These are phyloP conservation scores for Engraulis encrasicolus DNA, from an alignment of 2,113 vertebrate species.

Conservation along the genomic window DNA sequence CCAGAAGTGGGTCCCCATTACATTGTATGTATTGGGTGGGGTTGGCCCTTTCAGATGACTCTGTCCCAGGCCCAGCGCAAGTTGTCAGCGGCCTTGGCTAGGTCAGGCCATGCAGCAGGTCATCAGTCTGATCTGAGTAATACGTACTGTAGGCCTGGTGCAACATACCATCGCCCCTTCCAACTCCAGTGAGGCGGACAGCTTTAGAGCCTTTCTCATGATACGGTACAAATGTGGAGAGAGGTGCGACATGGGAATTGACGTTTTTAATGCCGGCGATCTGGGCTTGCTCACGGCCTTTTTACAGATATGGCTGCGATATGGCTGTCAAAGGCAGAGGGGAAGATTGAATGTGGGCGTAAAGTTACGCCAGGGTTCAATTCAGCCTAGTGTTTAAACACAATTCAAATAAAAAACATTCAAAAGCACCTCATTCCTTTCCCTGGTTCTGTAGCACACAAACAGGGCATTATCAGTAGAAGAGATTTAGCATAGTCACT, in stretches of 20 bases:
- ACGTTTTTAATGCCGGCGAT: constrained; percentile 25
- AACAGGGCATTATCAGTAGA: not conserved
- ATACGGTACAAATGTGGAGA: not conserved
- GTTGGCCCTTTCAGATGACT: no score
- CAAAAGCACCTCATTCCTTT: not conserved
- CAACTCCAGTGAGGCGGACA: not conserved
- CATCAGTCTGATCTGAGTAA: not conserved
- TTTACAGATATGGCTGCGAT: not conserved
- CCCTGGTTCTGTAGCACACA: not conserved
- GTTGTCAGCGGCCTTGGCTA: no score
- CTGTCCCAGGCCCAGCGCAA: no score
- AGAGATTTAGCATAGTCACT: not conserved
- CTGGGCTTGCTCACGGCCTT: not conserved
- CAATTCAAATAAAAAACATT: not conserved
- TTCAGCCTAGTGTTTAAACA: not conserved
- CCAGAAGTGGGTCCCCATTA: no score
- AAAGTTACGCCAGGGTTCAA: not conserved
- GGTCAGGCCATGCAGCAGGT: not conserved
- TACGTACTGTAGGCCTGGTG: not conserved
- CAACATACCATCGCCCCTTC: not conserved
- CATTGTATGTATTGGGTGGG: no score
- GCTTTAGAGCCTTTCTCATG: not conserved
- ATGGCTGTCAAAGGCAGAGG: not conserved
- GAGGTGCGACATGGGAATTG: not conserved
- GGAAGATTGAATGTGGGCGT: not conserved